phyloP scores from a whole-genome alignment of 2,888 invertebrate genomes.

The Chesias legatella region DNA sequence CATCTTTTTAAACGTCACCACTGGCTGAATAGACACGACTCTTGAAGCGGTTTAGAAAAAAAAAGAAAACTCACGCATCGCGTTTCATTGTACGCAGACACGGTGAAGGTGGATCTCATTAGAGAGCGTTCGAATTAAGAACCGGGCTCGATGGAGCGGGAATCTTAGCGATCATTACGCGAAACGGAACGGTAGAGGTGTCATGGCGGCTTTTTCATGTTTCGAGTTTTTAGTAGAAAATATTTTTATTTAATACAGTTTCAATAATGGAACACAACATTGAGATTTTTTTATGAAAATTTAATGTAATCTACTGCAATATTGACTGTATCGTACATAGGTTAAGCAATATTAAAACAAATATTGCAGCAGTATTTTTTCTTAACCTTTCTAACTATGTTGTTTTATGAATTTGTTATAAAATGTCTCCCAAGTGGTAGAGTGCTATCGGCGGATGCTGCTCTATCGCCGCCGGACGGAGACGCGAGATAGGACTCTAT shows the following conservation, averaged over 20 bases:
- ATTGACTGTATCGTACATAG: no score
- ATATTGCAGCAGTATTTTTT: no score
- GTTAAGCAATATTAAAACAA: no score
- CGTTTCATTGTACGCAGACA: conserved; percentile 72
- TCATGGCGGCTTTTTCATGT: conserved; percentile 32
- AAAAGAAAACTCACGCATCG: conserved; percentile 69
- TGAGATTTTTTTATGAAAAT: no score
- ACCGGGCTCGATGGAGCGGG: conserved; percentile 67
- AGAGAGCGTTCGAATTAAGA: conserved; percentile 71
- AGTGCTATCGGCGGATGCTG: conserved; percentile 18
- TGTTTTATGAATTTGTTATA: neutral
- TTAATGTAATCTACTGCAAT: no score
- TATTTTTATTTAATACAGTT: conserved; percentile 10
- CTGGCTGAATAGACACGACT: conserved; percentile 63
- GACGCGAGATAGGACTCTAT: conserved; percentile 5
- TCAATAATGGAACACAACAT: neutral
- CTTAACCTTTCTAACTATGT: no score
- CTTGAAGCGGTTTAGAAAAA: conserved; percentile 61
- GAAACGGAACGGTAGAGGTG: conserved; percentile 48
- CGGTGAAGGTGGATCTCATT: conserved; percentile 75
- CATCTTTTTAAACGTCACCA: conserved; percentile 68
- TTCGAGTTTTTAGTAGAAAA: conserved; percentile 16
- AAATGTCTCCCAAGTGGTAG: conserved; percentile 14
- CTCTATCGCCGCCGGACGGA: conserved; percentile 13
- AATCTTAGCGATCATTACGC: conserved; percentile 77